A percentile compares a stretch with the other conserved stretches of the same genome.
phyloP scores from a whole-genome alignment of 2,113 vertebrate genomes.

The Corvus cornix region DNA sequence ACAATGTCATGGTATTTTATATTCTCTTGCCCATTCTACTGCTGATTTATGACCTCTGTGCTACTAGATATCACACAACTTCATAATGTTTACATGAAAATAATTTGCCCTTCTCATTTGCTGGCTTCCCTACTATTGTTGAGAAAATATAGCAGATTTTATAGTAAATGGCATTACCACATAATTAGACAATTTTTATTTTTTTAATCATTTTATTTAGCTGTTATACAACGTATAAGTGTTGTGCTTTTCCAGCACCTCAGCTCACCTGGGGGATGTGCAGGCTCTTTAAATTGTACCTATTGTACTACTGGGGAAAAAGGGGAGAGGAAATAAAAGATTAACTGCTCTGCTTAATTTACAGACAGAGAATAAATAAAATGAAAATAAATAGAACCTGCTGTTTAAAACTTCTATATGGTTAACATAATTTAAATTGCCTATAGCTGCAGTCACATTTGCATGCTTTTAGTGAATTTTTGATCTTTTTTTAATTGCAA shows the following conservation, averaged over 20 bases:
- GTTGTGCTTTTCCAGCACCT: not conserved
- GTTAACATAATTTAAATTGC: not conserved
- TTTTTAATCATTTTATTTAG: not conserved
- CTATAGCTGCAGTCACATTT: not conserved
- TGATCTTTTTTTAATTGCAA: not conserved
- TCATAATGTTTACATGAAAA: not conserved
- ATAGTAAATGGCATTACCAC: not conserved
- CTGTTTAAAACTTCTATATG: not conserved
- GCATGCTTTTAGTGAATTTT: not conserved
- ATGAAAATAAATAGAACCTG: not conserved
- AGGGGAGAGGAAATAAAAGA: rapidly evolving
- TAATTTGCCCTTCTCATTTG: not conserved
- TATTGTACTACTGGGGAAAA: not conserved
- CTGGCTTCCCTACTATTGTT: not conserved
- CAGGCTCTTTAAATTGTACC: not conserved
- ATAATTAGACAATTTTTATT: not conserved
- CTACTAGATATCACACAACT: not conserved
- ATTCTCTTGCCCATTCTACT: not conserved
- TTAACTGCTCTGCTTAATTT: not conserved
- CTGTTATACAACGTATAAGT: not conserved
- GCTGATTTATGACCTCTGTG: not conserved
- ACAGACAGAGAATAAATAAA: not conserved
- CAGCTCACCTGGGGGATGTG: not conserved
- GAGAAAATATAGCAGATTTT: not conserved
- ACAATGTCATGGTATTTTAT: not conserved